A percentile compares a stretch with the other conserved stretches of the same genome.
Conservation (phyloP, 2,888 invertebrate genomes). For the Lithophane semibrunnea region DNA sequence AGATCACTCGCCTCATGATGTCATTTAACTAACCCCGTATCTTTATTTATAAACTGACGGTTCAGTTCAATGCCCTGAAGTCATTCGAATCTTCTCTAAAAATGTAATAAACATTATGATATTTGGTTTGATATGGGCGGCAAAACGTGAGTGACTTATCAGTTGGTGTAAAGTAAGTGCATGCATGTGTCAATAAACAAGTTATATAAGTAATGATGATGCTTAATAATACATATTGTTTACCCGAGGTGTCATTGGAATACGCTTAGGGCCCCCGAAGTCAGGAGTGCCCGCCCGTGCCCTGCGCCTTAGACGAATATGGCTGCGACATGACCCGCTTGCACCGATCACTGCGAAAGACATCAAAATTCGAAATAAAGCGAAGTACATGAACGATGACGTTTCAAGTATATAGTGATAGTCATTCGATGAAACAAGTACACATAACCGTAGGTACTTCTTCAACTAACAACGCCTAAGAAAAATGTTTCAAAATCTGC, state of each 20-base stretch:
- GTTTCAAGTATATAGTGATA: not conserved
- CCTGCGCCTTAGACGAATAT: conserved; percentile 28
- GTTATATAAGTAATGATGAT: conserved; percentile 41
- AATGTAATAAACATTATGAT: conserved; percentile 35
- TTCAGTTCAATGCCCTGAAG: conserved; percentile 58
- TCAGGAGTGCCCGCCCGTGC: conserved; percentile 5
- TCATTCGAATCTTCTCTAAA: conserved; percentile 50
- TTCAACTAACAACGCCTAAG: conserved; percentile 2
- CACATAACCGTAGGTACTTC: not conserved
- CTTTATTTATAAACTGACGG: conserved; percentile 27
- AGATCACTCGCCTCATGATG: conserved; percentile 44
- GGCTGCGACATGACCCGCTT: conserved; percentile 21
- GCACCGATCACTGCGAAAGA: conserved; percentile 57
- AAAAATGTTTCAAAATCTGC: conserved; percentile 39
- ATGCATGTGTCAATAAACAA: conserved; percentile 43
- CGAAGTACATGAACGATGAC: not conserved
- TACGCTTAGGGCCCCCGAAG: conserved; percentile 22
- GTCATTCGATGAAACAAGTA: conserved; percentile 7
- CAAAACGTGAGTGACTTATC: conserved; percentile 40
- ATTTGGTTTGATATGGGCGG: conserved; percentile 40
- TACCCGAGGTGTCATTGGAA: conserved; percentile 63
- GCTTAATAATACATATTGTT: conserved; percentile 54
- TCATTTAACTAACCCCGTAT: conserved; percentile 27
- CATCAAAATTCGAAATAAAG: conserved; percentile 30
- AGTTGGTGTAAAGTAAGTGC: conserved; percentile 22